Base-by-base conservation (phyloP, 2,888 invertebrate species). In the Sinelater perroti region DNA sequence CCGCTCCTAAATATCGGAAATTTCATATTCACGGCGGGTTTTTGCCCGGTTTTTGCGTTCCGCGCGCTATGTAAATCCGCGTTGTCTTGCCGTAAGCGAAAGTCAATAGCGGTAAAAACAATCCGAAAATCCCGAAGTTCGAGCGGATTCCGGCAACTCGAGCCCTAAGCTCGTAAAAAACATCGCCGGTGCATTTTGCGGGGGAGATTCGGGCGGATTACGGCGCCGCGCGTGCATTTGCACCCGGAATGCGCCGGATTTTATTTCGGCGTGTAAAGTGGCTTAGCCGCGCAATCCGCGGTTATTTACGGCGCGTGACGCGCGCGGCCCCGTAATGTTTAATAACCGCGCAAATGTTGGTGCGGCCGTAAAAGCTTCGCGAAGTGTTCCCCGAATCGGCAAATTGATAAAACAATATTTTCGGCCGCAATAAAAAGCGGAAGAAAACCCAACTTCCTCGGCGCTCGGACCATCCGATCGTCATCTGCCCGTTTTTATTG, bases 351-450 rank as follows among this genome's bases (percentile, higher is more conserved):
- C 24, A 20, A 24, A 16, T 40, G 40, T 40, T 40, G 21, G 6
- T 14, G 11, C 24, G 30, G 30, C 26, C 10, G 30, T 28, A 35
- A 49, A 56, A 49, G 50, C 26, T 44, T 49, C 30, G 13, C 30
- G 46, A 45, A 53, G 40, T 54, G 46, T 56, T 56, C 51, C 36
- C 50, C 24, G 38, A 50, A 56, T 50, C 56, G 56, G 51, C 57
- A 57, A 57, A 58, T 53, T 49, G 58, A 58, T 58, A 54, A 58
- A 53, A 53, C 58, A 58, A 58, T 49, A 54, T 58, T 58, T 58
- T 50, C 49, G 10, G 33, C 35, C 35, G 58, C 47, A 58, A 58
- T 58, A 58, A 58, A 52, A 58, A 58, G 31, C 42, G 18, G 33
- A 45, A 51, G 30, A 50, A 56, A 52, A 42, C 44, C 35, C 14